These are phyloP conservation scores for Antheraea mylitta DNA, from an alignment of 1,140 invertebrate species.

Conservation along the genomic window DNA sequence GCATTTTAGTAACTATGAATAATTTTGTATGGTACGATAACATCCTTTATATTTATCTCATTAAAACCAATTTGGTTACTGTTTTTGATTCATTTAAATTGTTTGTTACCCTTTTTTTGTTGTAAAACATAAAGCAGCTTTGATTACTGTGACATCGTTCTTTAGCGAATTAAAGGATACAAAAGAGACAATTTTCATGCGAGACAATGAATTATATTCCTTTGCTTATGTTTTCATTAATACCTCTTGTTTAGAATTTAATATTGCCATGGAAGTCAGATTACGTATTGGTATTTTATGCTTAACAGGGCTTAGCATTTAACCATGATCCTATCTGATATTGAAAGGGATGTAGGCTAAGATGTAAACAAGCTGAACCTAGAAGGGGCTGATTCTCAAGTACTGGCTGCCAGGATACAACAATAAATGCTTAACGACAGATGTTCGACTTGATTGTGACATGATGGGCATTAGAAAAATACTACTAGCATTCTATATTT, in stretches of 20 bases:
- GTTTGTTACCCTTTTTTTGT: slow-evolving; percentile 12
- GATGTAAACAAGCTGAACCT: too few relatives aligned
- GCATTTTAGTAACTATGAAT: slow-evolving; percentile 76
- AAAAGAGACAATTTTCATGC: not conserved
- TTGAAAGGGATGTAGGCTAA: too few relatives aligned
- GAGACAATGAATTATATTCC: not conserved
- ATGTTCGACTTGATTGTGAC: too few relatives aligned
- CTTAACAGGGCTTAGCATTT: too few relatives aligned
- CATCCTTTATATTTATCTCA: slow-evolving; percentile 72
- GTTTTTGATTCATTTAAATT: slow-evolving; percentile 37
- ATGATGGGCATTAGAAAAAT: too few relatives aligned
- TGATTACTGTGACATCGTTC: not conserved
- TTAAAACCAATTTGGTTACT: slow-evolving; percentile 72
- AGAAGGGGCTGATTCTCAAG: too few relatives aligned
- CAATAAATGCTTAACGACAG: too few relatives aligned
- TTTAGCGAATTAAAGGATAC: not conserved
- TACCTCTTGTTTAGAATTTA: not conserved
- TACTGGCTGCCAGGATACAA: too few relatives aligned
- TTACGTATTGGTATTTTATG: not conserved
- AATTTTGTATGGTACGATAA: slow-evolving; percentile 72
- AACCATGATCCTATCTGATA: too few relatives aligned
- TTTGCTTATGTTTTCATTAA: not conserved
- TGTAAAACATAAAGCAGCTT: slow-evolving; percentile 4
- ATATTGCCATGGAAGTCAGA: not conserved
- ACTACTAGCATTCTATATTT: too few relatives aligned